Base-by-base conservation (phyloP, 2,888 invertebrate species). In the Carcina quercana region DNA sequence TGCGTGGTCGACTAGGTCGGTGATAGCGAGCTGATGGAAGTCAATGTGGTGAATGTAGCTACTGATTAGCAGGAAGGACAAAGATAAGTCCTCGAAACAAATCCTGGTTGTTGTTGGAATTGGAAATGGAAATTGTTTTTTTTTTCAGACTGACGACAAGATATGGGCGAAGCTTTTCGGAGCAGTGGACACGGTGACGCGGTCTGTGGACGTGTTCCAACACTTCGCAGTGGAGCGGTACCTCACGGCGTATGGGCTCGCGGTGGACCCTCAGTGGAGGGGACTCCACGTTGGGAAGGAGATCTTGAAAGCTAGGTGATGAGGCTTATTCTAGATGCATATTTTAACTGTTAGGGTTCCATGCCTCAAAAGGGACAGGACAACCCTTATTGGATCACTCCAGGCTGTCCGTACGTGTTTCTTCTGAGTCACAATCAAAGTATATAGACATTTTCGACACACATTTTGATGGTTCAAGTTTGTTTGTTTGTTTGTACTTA, bases 241-340 rank as follows among this genome's bases (percentile, higher is more conserved):
- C 39, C 46, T 86, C 37, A 73, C 70, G 0, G 86, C 85, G 0
- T 74, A 75, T 32, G 86, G 86, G 0, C 58, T 86, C 46, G 84
- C 84, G 22, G 85, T 86, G 3, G 59, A 59, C 13, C 78, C 78
- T 0, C 45, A 59, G 5, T 86, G 75, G 75, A 53, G 85, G 4
- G 85, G 86, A 0, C 48, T 66, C 30, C 64, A 62, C 1, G 65
- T 86, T 5, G 86, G 84, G 2, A 63, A 63, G 45, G 69, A 76
- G 42, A 54, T 86, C 5, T 43, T 86, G 22, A 50, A 57, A 28
- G 72, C 85, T 8, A 70, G 86, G 82, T 82, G 40, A 32, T n/a
- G n/a, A n/a, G n/a, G n/a, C n/a, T n/a, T n/a, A n/a, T n/a, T n/a
- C n/a, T n/a, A n/a, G n/a, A n/a, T n/a, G n/a, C n/a, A n/a, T n/a